Base-by-base conservation (phyloP, 2,797 vertebrate genomes). In the Arvicola amphibius region DNA sequence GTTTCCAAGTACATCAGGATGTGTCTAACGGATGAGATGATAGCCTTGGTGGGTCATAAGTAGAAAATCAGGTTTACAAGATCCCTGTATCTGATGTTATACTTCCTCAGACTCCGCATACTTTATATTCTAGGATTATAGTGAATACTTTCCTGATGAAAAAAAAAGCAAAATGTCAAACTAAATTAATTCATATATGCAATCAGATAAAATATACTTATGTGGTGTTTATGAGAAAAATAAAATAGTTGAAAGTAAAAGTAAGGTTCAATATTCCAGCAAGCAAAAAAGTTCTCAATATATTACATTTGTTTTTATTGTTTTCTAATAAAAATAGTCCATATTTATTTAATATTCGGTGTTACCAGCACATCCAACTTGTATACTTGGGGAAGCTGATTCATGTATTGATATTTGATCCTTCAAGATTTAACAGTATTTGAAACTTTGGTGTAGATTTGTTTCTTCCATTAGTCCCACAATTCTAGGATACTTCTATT, bases 281-380 rank as follows among this genome's bases (percentile, higher is more conserved):
- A 97, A 65, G 67, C 76, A 86, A 90, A 59, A 43, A 90, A 92
- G 63, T 43, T 40, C 53, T 91, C 89, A 89, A 48, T 88, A 92
- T 76, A 67, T 56, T 56, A 19, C 53, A 56, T 56, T 56, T 56
- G 17, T 56, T 56, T 53, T 56, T 56, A 56, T 6, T 56, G 53
- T 56, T 56, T 56, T 56, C 53, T 56, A 40, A 73, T n/a, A 59
- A 80, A 78, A 95, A 81, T 74, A 48, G 6, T 81, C 14, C 74
- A 37, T 46, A 65, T 84, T 81, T 34, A 59, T 37, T 89, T 95
- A 63, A 43, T 85, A 67, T 74, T 92, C 88, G 4, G 29, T 53
- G 71, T 53, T 67, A 80, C 1, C 8, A 19, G 12, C 3, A 32
- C 19, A 34, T 48, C 53, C 92, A 88, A 67, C 2, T 34, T 94